A percentile compares a stretch with the other conserved stretches of the same genome.
phyloP scores from a whole-genome alignment of 1,140 invertebrate genomes.

The Ceratina calcarata region DNA sequence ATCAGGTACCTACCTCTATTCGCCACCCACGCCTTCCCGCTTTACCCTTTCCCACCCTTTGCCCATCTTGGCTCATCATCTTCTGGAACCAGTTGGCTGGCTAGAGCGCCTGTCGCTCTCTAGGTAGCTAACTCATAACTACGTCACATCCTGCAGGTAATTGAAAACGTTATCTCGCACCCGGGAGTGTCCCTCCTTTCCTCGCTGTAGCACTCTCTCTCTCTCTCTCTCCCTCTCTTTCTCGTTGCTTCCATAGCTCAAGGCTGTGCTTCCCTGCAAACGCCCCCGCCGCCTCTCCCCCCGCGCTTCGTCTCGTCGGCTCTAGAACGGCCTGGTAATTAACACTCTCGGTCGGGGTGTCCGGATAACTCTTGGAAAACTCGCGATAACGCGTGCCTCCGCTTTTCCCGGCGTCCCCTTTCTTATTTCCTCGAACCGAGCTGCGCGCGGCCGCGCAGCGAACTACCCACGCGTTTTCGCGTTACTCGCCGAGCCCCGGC shows the following conservation, averaged over 20 bases:
- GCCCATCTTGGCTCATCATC: constrained; percentile 75
- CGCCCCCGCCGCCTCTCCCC: constrained; percentile 20
- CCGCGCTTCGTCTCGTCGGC: constrained; percentile 22
- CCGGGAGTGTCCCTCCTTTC: constrained; percentile 71
- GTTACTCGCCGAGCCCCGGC: not conserved
- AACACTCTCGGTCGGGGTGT: constrained; percentile 65
- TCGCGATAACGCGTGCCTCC: constrained; percentile 67
- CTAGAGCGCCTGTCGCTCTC: constrained; percentile 60
- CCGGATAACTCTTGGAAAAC: constrained; percentile 74
- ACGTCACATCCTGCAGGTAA: constrained; percentile 80
- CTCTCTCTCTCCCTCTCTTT: constrained; percentile 13
- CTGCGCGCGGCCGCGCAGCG: not conserved
- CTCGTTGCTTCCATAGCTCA: constrained; percentile 55
- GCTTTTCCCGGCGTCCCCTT: constrained; percentile 24
- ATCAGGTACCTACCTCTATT: constrained; percentile 59
- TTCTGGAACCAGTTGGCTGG: constrained; percentile 67
- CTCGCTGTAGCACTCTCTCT: constrained; percentile 39
- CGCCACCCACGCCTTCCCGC: constrained; percentile 17
- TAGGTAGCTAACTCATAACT: constrained; percentile 79
- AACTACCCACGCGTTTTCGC: not conserved
- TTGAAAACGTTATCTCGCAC: constrained; percentile 80
- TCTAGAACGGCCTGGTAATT: constrained; percentile 73
- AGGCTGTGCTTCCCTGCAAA: constrained; percentile 44
- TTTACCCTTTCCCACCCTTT: constrained; percentile 37
- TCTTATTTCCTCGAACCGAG: constrained; percentile 14